These are phyloP conservation scores for Pseudochromis fuscus DNA, from an alignment of 2,797 vertebrate species.

Conservation along the genomic window DNA sequence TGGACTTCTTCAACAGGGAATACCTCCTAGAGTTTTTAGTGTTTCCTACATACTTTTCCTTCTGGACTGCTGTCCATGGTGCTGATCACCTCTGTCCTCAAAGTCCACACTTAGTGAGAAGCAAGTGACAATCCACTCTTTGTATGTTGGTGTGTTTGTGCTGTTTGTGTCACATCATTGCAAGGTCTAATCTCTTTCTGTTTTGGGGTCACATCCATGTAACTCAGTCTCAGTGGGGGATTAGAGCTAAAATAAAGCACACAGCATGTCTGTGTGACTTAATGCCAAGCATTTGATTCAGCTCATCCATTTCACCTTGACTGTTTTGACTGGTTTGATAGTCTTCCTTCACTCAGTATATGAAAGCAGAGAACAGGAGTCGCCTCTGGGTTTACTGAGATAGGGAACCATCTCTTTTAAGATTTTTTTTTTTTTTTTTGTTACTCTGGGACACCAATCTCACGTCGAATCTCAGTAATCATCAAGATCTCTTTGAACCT, in stretches of 20 bases:
- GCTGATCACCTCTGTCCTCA: slow-evolving; percentile 31
- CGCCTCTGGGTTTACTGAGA: slow-evolving; percentile 1
- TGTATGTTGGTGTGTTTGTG: not conserved
- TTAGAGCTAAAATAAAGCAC: slow-evolving; percentile 25
- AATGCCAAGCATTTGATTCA: slow-evolving; percentile 35
- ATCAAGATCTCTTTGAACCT: slow-evolving; percentile 20
- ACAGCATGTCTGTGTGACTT: slow-evolving; percentile 2
- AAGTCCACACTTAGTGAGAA: no score
- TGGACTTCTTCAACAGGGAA: not conserved
- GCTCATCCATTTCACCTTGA: slow-evolving; percentile 40
- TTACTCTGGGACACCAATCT: slow-evolving; percentile 19
- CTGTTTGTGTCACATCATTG: not conserved
- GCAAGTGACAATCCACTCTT: not conserved
- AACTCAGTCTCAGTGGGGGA: not conserved
- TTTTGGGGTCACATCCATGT: not conserved
- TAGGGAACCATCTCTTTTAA: slow-evolving; percentile 37
- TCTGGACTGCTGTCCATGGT: slow-evolving; percentile 51
- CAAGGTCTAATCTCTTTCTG: no score
- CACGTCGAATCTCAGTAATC: slow-evolving; percentile 27
- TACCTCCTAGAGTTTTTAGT: not conserved
- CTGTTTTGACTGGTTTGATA: slow-evolving; percentile 28
- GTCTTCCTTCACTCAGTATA: slow-evolving; percentile 20
- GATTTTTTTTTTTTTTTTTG: no score
- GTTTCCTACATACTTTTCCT: slow-evolving; percentile 3
- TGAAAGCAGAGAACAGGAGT: slow-evolving; percentile 7